Evolutionary conservation across 2,113 vertebrate genomes (phyloP), one percentile per base, ranked within the genome.

Genomic region (Microtus richardsoni): DNA sequence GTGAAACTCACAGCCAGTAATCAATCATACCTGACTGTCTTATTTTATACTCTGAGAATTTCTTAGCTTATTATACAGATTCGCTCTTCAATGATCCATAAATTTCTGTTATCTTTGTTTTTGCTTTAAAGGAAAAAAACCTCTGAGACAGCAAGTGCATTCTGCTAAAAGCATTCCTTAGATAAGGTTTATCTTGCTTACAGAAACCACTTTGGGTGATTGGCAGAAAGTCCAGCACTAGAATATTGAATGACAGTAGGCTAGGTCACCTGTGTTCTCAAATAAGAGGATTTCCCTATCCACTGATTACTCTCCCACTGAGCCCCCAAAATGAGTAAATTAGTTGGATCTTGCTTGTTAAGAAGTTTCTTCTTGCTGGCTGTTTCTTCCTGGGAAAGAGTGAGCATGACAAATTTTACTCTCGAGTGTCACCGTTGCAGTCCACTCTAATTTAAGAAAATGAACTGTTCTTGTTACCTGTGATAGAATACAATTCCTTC

Each of bases 131-230:
- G 41, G 41, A 68, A 58, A 60, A 80, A 79, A 60, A 60, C 39
- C 41, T 78, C 22, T 70, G 87, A 71, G 13, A 54, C n/a, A 84
- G 13, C 58, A 82, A 74, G 78, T 16, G 64, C 33, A 64, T 64
- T 93, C 87, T 75, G 49, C 87, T 89, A 85, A 96, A 94, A 91
- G 85, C 73, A 91, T 75, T 83, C 71, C 26, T 95, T 71, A 93
- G 90, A 86, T 82, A 93, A 93, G 71, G n/a, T 80, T 49, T 88
- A 41, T 78, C 36, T 47, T 70, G 12, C 70, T 19, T 4, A 41
- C 44, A 91, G 80, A 92, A 94, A 36, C 64, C 8, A 16, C 28
- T 88, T 64, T 36, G 19, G 54, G 62, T 80, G 77, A 91, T 11
- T 87, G 92, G 44, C 64, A 74, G 80, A n/a, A 75, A 41, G 8